Percentiles rank a stretch among this genome's conserved stretches.
Evolutionary conservation across 2,888 invertebrate species (phyloP).

Genomic region (Mechanitis messenoides): DNA sequence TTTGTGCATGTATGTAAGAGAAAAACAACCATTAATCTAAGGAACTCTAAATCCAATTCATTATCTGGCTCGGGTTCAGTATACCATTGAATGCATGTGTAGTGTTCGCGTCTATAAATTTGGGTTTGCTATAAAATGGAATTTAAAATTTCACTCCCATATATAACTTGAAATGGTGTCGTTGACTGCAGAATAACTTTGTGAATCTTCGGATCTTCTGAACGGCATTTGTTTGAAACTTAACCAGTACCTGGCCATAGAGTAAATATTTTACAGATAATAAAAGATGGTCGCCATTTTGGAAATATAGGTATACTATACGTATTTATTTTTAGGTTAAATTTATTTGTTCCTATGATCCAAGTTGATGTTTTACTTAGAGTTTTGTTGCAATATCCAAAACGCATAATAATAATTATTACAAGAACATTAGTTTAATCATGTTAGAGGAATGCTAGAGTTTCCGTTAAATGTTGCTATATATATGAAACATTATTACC

Average conservation of each 20-base stretch:
- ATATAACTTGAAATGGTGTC: slow-evolving; percentile 61
- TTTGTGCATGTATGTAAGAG: too few relatives aligned
- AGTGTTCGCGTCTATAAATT: slow-evolving; percentile 34
- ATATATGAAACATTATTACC: not conserved
- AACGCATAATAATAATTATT: slow-evolving; percentile 1
- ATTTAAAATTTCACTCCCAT: slow-evolving; percentile 45
- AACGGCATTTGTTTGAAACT: slow-evolving; percentile 37
- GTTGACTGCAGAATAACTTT: slow-evolving; percentile 65
- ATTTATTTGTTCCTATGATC: too few relatives aligned
- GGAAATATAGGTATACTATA: not conserved
- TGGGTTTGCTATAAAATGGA: slow-evolving; percentile 33
- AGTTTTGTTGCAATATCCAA: not conserved
- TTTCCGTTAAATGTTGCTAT: slow-evolving; percentile 10
- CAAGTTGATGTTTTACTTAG: not conserved
- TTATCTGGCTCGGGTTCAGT: slow-evolving; percentile 9
- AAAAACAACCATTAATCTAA: too few relatives aligned
- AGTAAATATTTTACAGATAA: slow-evolving; percentile 33
- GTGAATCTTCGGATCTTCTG: slow-evolving; percentile 37
- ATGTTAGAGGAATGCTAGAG: slow-evolving; percentile 10
- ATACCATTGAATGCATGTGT: slow-evolving; percentile 16
- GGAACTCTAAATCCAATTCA: not conserved
- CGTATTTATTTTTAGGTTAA: too few relatives aligned
- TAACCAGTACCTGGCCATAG: slow-evolving; percentile 36
- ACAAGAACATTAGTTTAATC: slow-evolving; percentile 5
- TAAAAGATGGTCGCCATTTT: slow-evolving; percentile 9